A percentile compares a stretch with the other conserved stretches of the same genome.
Evolutionary conservation across 2,113 vertebrate species (phyloP).

Genomic region (Tenrec ecaudatus): DNA sequence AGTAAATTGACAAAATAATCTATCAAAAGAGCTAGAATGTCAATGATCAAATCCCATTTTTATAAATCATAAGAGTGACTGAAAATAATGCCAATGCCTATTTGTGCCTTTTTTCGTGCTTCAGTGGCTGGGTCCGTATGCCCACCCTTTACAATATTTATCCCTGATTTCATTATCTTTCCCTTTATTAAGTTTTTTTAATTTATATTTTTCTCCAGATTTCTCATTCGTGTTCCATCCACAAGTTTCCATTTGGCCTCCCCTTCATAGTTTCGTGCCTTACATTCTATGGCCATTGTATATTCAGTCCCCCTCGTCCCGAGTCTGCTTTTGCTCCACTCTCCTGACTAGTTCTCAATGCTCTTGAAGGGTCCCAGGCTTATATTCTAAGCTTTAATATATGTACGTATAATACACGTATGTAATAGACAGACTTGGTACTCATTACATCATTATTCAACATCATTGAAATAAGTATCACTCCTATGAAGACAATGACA

Average conservation of each 20-base stretch:
- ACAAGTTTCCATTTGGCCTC: background rate
- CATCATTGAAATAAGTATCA: background rate
- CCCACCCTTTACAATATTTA: background rate
- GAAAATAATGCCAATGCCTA: slow-evolving; percentile 12
- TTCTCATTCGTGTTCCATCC: background rate
- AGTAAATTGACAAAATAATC: background rate
- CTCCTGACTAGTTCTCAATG: background rate
- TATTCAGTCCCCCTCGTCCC: background rate
- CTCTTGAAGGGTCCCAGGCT: background rate
- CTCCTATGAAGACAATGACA: background rate
- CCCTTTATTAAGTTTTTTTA: background rate
- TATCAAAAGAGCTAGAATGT: background rate
- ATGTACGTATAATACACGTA: too few relatives aligned
- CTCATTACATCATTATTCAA: background rate
- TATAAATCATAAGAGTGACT: background rate
- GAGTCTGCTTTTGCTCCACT: background rate
- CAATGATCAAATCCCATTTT: background rate
- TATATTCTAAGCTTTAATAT: background rate
- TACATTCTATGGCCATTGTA: background rate
- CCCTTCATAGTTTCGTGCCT: background rate
- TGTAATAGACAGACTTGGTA: background rate
- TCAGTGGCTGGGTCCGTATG: background rate
- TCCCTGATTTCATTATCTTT: background rate
- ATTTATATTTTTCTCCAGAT: background rate
- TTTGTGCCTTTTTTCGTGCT: background rate